These are phyloP conservation scores for Puma concolor DNA, from an alignment of 2,113 vertebrate genomes.

Conservation along the genomic window DNA sequence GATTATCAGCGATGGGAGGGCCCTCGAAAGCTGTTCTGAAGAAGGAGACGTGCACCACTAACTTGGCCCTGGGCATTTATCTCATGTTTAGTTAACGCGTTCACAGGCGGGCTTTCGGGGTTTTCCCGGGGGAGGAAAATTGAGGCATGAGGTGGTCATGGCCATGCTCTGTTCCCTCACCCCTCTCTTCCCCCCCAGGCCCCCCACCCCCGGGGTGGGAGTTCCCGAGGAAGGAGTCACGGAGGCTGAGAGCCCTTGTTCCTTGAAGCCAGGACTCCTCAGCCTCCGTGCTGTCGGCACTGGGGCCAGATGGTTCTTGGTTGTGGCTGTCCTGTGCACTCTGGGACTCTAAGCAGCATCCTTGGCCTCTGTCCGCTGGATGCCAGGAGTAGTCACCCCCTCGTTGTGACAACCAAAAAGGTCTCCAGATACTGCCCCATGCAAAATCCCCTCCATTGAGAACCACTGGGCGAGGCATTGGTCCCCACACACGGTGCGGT, in stretches of 20 bases:
- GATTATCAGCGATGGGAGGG: background rate
- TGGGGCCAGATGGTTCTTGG: background rate
- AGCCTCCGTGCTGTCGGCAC: accelerated
- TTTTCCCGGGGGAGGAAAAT: accelerated
- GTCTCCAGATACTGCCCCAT: accelerated
- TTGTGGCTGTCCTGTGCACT: accelerated
- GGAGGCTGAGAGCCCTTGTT: accelerated
- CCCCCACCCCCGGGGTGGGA: accelerated
- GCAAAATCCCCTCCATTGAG: background rate
- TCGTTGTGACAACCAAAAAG: accelerated
- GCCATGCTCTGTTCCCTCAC: accelerated
- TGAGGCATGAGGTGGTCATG: accelerated
- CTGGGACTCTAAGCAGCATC: background rate
- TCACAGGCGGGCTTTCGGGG: accelerated
- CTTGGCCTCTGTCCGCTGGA: background rate
- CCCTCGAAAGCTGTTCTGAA: background rate
- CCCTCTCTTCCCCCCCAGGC: accelerated
- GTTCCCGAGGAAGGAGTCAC: background rate
- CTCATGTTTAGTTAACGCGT: accelerated
- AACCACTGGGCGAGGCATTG: background rate
- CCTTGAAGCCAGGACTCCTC: background rate
- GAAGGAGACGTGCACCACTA: background rate
- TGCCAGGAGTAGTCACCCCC: accelerated
- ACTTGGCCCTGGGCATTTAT: background rate
- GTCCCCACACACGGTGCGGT: background rate